Base-by-base conservation (phyloP, 2,113 vertebrate species). In the Polypterus bichir region DNA sequence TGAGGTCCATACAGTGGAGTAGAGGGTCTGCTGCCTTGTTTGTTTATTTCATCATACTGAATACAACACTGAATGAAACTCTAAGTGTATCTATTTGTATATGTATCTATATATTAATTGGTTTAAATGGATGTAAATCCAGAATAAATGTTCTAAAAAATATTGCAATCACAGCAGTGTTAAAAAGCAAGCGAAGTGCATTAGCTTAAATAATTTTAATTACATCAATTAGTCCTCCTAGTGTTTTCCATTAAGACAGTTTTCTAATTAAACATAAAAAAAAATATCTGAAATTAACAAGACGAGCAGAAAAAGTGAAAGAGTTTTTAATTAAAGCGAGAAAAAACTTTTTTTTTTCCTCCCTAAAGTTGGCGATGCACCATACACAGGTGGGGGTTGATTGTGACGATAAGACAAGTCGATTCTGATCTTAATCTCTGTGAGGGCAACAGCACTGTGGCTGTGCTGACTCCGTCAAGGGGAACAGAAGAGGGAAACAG, bases 391-490 rank as follows among this genome's bases (percentile, higher is more conserved):
- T 46, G 49, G 44, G 54, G 51, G 49, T 46, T 62, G 62, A 63
- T 63, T 56, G 62, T 46, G 54, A 56, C 5, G 62, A 63, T 63
- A 63, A 63, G 62, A 9, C 62, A 45, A 9, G 27, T 47, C 44
- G 54, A 63, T 46, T 49, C 45, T 46, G 62, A 57, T 63, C 62
- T 7, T 63, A 55, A 56, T 63, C 54, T 44, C 7, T 57, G 48
- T 55, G 54, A 47, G 46, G 48, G 57, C 54, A n/a, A 47, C 54
- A n/a, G 27, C 62, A 48, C 11, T 44, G 11, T 49, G 62, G 49
- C 62, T 48, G 47, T 47, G 9, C 53, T 55, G 9, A 57, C 62
- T 10, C 46, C 49, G 49, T 57, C 54, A n/a, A 63, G 62, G 46
- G 46, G 53, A 48, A n/a, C 61, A 54, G 27, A n/a, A 62, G 49